Conservation (phyloP, 1,140 invertebrate genomes). For the Venturia canescens region DNA sequence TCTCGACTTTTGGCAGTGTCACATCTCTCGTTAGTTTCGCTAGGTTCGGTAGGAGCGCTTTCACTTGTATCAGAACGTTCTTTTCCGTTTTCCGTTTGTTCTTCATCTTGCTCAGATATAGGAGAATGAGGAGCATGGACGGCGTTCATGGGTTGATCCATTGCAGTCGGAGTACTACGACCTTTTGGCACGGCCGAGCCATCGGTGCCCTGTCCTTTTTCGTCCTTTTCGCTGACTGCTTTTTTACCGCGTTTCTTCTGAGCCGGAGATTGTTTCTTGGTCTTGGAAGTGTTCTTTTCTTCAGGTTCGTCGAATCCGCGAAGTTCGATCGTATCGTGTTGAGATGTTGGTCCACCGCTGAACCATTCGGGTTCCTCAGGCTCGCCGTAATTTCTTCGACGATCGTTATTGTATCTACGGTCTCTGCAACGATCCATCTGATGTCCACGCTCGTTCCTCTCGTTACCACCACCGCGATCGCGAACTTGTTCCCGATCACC, state of each 20-base stretch:
- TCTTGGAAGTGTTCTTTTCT: constrained; percentile 72
- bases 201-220: constrained; percentile 62
- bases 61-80: constrained; percentile 50
- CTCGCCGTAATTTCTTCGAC: constrained; percentile 76
- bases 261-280: constrained; percentile 74
- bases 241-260: constrained; percentile 73
- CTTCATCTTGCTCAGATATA: constrained; percentile 69
- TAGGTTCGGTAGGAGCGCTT: constrained; percentile 59
- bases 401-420: constrained; percentile 71
- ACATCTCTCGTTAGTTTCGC: constrained; percentile 53
- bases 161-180: constrained; percentile 71
- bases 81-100: constrained; percentile 58
- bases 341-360: constrained; percentile 91
- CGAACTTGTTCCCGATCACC: constrained; percentile 62
- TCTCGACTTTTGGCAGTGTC: constrained; percentile 56
- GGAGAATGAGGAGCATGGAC: constrained; percentile 69
- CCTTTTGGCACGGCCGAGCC: constrained; percentile 66
- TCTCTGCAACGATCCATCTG: constrained; percentile 71
- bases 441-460: constrained; percentile 60
- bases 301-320: constrained; percentile 91
- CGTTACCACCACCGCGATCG: constrained; percentile 53
- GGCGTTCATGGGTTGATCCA: constrained; percentile 65
- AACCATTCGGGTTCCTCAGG: constrained; percentile 86
- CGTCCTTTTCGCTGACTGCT: constrained; percentile 61
- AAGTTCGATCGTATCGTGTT: constrained; percentile 95